Evolutionary conservation across 1,140 invertebrate genomes (phyloP).

Genomic region (Drosophila leontia): DNA sequence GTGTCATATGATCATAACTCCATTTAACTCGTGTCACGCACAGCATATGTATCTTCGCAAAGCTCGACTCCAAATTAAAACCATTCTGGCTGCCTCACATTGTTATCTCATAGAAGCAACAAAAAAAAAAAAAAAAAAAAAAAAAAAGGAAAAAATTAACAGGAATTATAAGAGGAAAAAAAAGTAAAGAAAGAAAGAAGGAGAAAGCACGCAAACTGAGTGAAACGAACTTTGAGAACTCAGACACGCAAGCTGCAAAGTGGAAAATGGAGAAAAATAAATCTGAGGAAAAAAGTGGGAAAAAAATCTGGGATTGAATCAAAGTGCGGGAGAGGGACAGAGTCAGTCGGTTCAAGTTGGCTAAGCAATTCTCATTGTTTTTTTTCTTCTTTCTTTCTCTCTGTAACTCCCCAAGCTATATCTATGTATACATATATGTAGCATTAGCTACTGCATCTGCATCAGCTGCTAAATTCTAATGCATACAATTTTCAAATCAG

Average conservation of each 20-base stretch:
- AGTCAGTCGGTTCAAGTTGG: constrained; percentile 58
- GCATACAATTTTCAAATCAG: constrained; percentile 64
- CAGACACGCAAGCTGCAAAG: constrained; percentile 30
- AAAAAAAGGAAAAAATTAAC: background rate
- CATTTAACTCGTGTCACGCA: constrained; percentile 7
- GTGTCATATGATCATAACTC: background rate
- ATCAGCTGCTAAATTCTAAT: constrained; percentile 37
- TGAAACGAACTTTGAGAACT: constrained; percentile 71
- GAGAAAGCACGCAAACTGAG: constrained; percentile 40
- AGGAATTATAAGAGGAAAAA: constrained; percentile 1
- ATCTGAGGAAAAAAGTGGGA: constrained; percentile 4
- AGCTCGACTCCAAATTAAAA: constrained; percentile 60
- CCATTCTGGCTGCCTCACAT: constrained; percentile 31
- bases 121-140: background rate
- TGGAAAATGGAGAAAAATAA: constrained; percentile 10
- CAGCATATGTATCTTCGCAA: constrained; percentile 13
- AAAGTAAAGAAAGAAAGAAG: background rate
- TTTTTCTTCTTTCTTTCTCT: background rate
- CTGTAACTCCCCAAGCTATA: constrained; percentile 1
- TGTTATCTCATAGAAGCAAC: constrained; percentile 60
- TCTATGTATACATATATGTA: constrained; percentile 2
- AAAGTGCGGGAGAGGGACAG: constrained; percentile 3
- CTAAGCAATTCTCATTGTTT: constrained; percentile 56
- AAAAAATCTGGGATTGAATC: constrained; percentile 25
- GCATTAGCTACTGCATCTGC: constrained; percentile 26